Evolutionary conservation across 2,113 vertebrate genomes (phyloP).

Genomic region (Ia io): DNA sequence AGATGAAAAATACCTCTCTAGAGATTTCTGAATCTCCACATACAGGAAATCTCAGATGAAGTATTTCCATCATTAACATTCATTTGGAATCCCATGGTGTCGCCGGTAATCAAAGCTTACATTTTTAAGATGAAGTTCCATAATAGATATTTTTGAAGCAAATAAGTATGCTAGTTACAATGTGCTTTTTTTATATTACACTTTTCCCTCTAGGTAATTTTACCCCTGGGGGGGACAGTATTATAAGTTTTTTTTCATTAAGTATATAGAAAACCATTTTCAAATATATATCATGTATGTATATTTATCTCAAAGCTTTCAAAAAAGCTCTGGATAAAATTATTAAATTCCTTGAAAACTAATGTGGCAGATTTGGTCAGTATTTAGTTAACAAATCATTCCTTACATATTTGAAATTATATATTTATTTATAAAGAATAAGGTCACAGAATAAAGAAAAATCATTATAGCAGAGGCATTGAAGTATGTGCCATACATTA

Average conservation of each 20-base stretch:
- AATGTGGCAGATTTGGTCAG: not conserved
- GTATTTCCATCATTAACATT: conserved; percentile 39
- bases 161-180: not conserved
- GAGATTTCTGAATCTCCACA: not conserved
- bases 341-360: conserved; percentile 8
- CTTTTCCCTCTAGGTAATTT: not conserved
- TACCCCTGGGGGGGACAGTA: not conserved
- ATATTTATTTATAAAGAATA: conserved; percentile 17
- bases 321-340: not conserved
- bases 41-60: not conserved
- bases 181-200: not conserved
- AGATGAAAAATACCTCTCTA: conserved; percentile 28
- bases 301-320: conserved; percentile 38
- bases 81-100: conserved; percentile 24
- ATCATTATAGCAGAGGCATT: not conserved
- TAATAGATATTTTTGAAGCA: conserved; percentile 32
- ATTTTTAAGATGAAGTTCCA: conserved; percentile 31
- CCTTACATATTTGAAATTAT: not conserved
- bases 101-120: not conserved
- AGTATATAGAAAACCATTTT: conserved; percentile 1
- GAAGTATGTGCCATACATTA: not conserved
- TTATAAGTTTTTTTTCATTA: not conserved
- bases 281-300: not conserved
- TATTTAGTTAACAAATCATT: conserved; percentile 4
- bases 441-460: not conserved